phyloP scores from a whole-genome alignment of 2,113 vertebrate species.

The Cepphus grylle region DNA sequence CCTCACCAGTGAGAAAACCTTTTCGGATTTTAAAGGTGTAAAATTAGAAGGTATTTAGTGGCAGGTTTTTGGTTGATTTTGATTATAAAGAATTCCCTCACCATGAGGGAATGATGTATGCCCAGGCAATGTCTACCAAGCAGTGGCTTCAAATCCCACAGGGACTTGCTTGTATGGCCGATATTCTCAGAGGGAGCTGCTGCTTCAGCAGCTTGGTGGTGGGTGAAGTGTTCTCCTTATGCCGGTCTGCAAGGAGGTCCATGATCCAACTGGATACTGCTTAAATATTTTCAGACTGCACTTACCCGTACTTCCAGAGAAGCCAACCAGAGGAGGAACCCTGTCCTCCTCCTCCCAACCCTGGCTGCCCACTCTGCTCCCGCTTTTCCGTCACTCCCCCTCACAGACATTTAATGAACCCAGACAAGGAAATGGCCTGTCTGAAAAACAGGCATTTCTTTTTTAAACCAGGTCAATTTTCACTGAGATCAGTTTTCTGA shows the following conservation, averaged over 20 bases:
- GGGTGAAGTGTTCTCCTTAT: not conserved
- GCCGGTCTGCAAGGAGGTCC: not conserved
- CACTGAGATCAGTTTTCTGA: conserved; percentile 42
- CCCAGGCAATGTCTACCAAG: not conserved
- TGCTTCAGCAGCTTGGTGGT: not conserved
- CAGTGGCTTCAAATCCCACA: not conserved
- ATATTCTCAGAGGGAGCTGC: not conserved
- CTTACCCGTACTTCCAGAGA: not conserved
- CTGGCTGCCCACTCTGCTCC: not conserved
- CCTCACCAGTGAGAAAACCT: not conserved
- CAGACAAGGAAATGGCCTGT: not conserved
- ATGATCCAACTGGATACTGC: not conserved
- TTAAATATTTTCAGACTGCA: not conserved
- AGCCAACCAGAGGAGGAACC: not conserved
- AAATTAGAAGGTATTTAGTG: rapidly evolving
- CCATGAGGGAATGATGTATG: not conserved
- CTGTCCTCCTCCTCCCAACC: not conserved
- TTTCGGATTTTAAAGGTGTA: not conserved
- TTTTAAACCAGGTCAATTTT: conserved; percentile 43
- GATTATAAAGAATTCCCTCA: not conserved
- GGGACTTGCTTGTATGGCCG: rapidly evolving
- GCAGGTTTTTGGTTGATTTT: not conserved
- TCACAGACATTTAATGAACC: not conserved
- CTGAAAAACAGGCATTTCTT: not conserved
- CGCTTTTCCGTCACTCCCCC: rapidly evolving